Evolutionary conservation across 2,888 invertebrate species (phyloP), one percentile per base, ranked within the genome.

Genomic region (Polymixis lichenea): DNA sequence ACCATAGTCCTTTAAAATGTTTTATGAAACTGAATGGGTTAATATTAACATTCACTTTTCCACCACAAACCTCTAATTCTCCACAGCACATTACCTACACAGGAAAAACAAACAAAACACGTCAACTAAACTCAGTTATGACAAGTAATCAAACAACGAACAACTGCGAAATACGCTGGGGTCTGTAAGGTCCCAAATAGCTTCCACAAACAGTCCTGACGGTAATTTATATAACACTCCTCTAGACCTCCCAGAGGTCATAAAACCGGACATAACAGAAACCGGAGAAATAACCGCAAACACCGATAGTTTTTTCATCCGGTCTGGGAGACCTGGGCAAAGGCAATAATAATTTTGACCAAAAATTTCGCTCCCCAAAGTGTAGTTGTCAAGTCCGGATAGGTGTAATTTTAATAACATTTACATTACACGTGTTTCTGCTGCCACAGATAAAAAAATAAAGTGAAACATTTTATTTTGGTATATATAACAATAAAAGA

Each of bases 221-320:
- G 55, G 72, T 69, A 75, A 55, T 67, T 66, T 55, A 78, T 78
- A 71, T 60, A 75, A 64, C 49, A 72, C 49, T 68, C 56, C 38
- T 13, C 19, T 67, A 58, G 61, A 25, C 56, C 51, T 72, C 60
- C 72, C 79, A 65, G 55, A 61, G 43, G 74, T 51, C 32, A 60
- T 85, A 77, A 82, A 76, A 60, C 58, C 11, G 56, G n/a, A 49
- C 67, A 77, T 70, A 69, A 75, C 49, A 56, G 19, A 11, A 82
- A 60, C 67, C 64, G 62, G 49, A 64, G 64, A 75, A 67, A 80
- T 78, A 75, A 77, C 61, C 53, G 25, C 66, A 49, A 68, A 67
- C 61, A 25, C 56, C 49, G 71, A 80, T 86, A 82, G 84, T 77
- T 78, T 79, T 86, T 86, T 83, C 65, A 61, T 71, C 55, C 74